phyloP scores from a whole-genome alignment of 2,113 vertebrate species.

The Stictonetta naevosa region DNA sequence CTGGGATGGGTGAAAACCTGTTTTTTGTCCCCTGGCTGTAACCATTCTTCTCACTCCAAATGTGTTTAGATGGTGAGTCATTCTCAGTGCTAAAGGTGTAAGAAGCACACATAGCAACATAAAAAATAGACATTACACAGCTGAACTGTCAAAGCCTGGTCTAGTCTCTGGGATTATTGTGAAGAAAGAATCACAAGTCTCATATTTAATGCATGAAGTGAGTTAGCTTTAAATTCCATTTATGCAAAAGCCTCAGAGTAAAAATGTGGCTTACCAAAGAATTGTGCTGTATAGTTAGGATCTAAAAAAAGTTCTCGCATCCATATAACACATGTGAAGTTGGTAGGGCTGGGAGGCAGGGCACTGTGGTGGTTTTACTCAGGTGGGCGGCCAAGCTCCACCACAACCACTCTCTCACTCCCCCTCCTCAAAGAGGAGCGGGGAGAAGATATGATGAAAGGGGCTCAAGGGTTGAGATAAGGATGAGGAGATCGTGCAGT shows the following conservation, averaged over 20 bases:
- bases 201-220: conserved; percentile 19
- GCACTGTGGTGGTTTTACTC: too few relatives aligned
- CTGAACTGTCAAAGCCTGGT: neutral
- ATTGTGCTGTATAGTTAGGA: neutral
- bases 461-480: too few relatives aligned
- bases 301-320: neutral
- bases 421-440: too few relatives aligned
- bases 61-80: neutral
- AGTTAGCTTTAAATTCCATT: neutral
- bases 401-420: too few relatives aligned
- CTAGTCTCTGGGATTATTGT: neutral
- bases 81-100: conserved; percentile 1
- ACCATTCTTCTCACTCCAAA: neutral
- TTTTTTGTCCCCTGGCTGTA: neutral
- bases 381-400: too few relatives aligned
- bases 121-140: conserved; percentile 27
- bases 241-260: neutral
- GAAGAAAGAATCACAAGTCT: neutral
- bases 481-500: too few relatives aligned
- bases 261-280: neutral
- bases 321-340: rapidly evolving
- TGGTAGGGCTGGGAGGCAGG: neutral
- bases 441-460: too few relatives aligned
- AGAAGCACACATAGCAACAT: conserved; percentile 2
- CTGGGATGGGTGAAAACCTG: neutral